Evolutionary conservation across 1,140 invertebrate genomes (phyloP), one percentile per base, ranked within the genome.

Genomic region (Metaphire vulgaris): DNA sequence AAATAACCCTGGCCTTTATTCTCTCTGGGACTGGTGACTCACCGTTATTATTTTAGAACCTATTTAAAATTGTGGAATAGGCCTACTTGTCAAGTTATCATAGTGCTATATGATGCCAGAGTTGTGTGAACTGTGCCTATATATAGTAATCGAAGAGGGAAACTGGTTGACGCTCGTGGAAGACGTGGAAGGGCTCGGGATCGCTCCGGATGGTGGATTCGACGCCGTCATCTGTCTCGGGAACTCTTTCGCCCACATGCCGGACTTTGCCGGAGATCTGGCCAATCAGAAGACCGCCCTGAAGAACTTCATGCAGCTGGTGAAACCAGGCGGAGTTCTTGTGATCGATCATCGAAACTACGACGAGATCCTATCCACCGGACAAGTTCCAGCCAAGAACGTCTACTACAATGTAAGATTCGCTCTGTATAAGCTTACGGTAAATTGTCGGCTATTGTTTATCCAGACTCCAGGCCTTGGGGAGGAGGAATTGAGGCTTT

Each of bases 261-360:
- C 92, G 66, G 92, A 94, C 81, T 88, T 89, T 66, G 90, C 86
- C 79, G 92, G 91, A 0, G 91, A 93, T 85, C 91, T 92, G 84
- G 86, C 90, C 15, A 90, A 92, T 77, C 92, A 93, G 85, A 92
- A 89, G 88, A 82, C 87, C 83, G 90, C 92, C 0, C 86, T 95
- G 31, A 82, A 82, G 6, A 93, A 95, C 83, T 94, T 95, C 81
- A 89, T 91, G 75, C 89, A 89, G 78, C 92, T 92, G 81, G 87
- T 94, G 0, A 93, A 92, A 85, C 92, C 92, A 0, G 92, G 92
- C n/a, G 93, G 93, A 0, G 87, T 93, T 30, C 84, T 95, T 28
- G 82, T 94, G 28, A 94, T 95, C 74, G 93, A 95, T 85, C 93
- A 95, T 81, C 89, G 93, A 80, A 95, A 95, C 84, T 94, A 94